Evolutionary conservation across 2,113 vertebrate species (phyloP).

Genomic region (Vireo altiloquus): DNA sequence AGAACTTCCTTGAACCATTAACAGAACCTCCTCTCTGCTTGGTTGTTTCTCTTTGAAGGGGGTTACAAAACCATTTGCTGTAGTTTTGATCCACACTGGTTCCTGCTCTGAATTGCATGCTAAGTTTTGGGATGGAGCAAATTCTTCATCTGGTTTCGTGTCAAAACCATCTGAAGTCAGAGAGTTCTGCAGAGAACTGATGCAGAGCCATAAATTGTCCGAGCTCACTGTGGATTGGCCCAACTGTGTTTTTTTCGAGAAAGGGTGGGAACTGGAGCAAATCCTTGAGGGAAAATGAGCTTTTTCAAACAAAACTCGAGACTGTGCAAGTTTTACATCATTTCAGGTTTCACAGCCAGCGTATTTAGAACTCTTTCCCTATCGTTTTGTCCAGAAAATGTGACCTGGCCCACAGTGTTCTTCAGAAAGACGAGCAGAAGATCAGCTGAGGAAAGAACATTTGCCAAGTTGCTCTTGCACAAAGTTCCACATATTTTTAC

Average conservation of each 20-base stretch:
- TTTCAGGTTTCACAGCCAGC: conserved; percentile 2
- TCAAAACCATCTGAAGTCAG: conserved; percentile 49
- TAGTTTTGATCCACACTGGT: conserved; percentile 15
- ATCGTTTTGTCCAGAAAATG: background rate
- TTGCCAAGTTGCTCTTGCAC: background rate
- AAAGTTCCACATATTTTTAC: background rate
- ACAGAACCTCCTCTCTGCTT: background rate
- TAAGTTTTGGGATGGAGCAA: background rate
- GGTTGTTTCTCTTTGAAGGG: conserved; percentile 54
- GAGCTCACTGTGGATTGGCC: background rate
- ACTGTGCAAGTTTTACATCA: background rate
- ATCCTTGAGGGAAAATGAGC: background rate
- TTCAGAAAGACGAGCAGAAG: background rate
- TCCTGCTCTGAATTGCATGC: conserved; percentile 14
- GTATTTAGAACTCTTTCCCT: background rate
- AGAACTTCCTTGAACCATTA: conserved; percentile 9
- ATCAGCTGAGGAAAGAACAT: background rate
- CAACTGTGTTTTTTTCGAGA: background rate
- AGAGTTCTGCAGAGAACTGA: background rate
- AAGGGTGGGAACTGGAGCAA: background rate
- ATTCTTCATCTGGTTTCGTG: conserved; percentile 56
- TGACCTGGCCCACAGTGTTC: background rate
- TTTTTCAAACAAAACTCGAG: background rate
- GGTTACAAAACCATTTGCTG: conserved; percentile 51
- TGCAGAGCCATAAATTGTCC: background rate